These are phyloP conservation scores for Rhagoletis zephyria DNA, from an alignment of 1,140 invertebrate genomes.

Conservation along the genomic window DNA sequence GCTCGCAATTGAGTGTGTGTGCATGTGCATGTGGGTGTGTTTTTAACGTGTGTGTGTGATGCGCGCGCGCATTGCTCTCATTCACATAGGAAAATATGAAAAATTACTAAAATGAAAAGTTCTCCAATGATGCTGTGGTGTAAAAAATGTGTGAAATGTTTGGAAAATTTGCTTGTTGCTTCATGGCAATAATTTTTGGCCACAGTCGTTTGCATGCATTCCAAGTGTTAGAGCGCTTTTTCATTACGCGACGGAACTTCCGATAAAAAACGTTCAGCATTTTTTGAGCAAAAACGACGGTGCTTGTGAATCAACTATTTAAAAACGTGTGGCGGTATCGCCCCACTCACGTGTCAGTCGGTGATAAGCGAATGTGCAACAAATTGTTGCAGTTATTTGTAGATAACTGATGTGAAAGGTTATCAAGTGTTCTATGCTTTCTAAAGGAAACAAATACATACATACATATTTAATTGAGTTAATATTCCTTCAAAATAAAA, in stretches of 20 bases:
- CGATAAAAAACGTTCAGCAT: background rate
- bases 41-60: too few species aligned
- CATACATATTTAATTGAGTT: too few species aligned
- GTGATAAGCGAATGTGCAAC: too few species aligned
- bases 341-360: background rate
- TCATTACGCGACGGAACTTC: too few species aligned
- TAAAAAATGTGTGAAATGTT: constrained; percentile 9
- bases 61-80: constrained; percentile 31
- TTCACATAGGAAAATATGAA: constrained; percentile 18
- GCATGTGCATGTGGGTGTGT: background rate
- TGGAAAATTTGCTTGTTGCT: constrained; percentile 39
- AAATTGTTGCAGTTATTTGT: background rate
- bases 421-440: too few species aligned
- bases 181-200: background rate
- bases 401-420: too few species aligned
- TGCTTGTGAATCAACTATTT: background rate
- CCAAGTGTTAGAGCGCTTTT: background rate
- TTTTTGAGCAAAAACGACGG: background rate
- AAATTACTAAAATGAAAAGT: constrained; percentile 33
- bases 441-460: too few species aligned
- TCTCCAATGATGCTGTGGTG: background rate
- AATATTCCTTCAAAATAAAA: too few species aligned
- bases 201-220: constrained; percentile 26
- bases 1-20: background rate
- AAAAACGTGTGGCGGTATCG: background rate